Evolutionary conservation across 23 tunicate genomes (phyloP), one percentile per base, ranked within the genome.

Genomic region (Styela plicata): DNA sequence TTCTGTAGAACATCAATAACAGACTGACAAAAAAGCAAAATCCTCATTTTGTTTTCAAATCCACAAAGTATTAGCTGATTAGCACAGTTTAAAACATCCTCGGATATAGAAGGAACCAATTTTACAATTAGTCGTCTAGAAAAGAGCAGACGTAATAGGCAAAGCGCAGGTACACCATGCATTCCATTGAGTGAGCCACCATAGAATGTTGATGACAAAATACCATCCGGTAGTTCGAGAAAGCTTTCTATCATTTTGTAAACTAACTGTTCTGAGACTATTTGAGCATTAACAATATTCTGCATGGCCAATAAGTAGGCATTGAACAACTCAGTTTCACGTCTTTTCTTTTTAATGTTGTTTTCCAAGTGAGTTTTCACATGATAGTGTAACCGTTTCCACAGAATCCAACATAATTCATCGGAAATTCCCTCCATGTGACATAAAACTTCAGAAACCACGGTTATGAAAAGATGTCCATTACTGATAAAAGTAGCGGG

Each of bases 151-250:
- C 67, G 64, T 0, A 83, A 32, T 1, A 88, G 34, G 31, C 79
- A 69, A n/a, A 83, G 62, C 20, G 69, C 79, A 0, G 86, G 87
- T 21, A 86, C 75, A 35, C 93, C 93, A 33, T 88, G 93, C 93
- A 83, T 83, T 33, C 81, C 81, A 1, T 76, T 76, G 67, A 44
- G 44, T 21, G 65, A 27, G 5, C 81, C 81, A 10, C 81, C 81
- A 31, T 76, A 76, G 44, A 76, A 76, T 20, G 81, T 76, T 16
- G 81, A 76, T 27, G 81, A 76, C 64, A 76, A 20, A 53, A 76
- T 29, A 1, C 63, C 31, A 53, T 52, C 66, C 31, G 81, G 81
- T 21, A 76, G 21, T 7, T 36, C 81, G 16, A 76, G 66, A 44
- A 76, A 76, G 30, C 52, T 76, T 44, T 37, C 44, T 29, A 76